Conservation (phyloP, 2,797 vertebrate species). For the Rousettus madagascariensis region DNA sequence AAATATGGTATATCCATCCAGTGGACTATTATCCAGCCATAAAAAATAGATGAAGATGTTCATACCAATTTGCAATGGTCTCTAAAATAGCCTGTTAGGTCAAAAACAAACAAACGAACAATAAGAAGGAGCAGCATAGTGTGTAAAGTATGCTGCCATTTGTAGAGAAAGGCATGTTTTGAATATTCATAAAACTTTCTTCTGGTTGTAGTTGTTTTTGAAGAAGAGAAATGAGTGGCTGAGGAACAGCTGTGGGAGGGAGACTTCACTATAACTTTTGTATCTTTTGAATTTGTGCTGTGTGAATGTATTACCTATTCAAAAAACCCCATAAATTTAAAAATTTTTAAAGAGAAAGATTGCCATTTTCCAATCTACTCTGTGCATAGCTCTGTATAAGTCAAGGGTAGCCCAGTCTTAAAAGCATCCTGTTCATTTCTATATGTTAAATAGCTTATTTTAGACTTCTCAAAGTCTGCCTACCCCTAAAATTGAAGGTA, state of each 20-base stretch:
- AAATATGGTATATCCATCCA: background rate
- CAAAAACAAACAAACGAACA: background rate
- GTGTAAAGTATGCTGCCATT: background rate
- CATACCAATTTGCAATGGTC: background rate
- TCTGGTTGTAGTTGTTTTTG: background rate
- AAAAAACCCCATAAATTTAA: background rate
- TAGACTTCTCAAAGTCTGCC: constrained; percentile 1
- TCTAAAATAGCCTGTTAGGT: background rate
- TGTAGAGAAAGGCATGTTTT: background rate
- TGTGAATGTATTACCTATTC: background rate
- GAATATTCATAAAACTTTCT: background rate
- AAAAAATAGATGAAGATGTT: background rate
- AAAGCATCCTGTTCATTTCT: background rate
- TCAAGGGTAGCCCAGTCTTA: background rate
- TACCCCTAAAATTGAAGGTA: constrained; percentile 12
- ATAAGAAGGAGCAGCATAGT: background rate
- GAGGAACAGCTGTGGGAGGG: background rate
- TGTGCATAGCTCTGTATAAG: background rate
- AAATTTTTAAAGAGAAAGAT: background rate
- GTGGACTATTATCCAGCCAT: background rate
- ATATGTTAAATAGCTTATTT: background rate
- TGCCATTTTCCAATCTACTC: background rate
- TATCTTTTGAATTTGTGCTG: constrained; percentile 1
- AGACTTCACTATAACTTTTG: background rate
- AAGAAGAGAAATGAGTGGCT: background rate